Base-by-base conservation (phyloP, 2,888 invertebrate genomes). In the Acleris literana region DNA sequence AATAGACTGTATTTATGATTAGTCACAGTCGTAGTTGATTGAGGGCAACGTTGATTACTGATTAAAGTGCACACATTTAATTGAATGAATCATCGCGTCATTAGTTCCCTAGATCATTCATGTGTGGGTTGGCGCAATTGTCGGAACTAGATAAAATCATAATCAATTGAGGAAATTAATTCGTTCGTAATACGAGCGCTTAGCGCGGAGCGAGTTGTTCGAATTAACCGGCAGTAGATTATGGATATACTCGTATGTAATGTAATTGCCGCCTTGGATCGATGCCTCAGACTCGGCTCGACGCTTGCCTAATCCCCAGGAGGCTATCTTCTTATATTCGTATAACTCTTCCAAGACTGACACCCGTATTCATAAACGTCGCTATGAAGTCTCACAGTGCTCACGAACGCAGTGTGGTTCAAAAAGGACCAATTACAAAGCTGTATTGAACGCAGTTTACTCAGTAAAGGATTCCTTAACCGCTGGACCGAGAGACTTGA, bases 101-200 rank as follows among this genome's bases (percentile, higher is more conserved):
- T 56, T 16, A 44, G 44, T n/a, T 33, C 48, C 39, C 17, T 29
- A 17, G 13, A 2, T 3, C 1, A 3, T 20, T 1, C 13, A 5
- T 43, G 18, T 0, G 11, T 2, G 68, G 76, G 76, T 77, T 75
- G 70, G 71, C 52, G 48, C 55, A 66, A 69, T 63, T 66, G 72
- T 65, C 69, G 71, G 76, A 77, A 82, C 79, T 68, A 73, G 82
- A 76, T 82, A 75, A 83, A 85, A 72, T 83, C 77, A 79, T 70
- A 71, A 70, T 75, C 78, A 84, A 84, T 84, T 79, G 71, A 68
- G 70, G 68, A 52, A 72, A 71, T 74, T 78, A 78, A 82, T 79
- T 77, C 68, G 66, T 72, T 63, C 69, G 71, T 71, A 72, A 68
- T 71, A 64, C 65, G 67, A 46, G 64, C 13, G 61, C 33, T 43